phyloP scores from a whole-genome alignment of 35 echinoderm and acorn worm genomes.

The Heliocidaris tuberculata region DNA sequence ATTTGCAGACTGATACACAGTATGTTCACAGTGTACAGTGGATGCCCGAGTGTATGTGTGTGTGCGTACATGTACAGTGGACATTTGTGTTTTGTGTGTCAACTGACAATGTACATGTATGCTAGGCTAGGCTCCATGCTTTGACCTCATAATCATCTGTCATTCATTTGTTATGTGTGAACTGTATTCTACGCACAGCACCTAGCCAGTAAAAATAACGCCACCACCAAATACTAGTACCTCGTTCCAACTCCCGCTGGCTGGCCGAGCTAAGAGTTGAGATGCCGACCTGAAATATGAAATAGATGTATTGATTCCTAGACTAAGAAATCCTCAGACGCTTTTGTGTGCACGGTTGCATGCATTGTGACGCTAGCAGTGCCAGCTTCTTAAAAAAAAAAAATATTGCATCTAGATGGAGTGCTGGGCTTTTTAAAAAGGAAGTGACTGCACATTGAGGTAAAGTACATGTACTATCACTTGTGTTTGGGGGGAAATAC shows the following conservation, averaged over 20 bases:
- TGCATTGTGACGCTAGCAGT: not conserved
- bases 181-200: not conserved
- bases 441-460: not conserved
- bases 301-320: not conserved
- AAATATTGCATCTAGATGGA: not conserved
- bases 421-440: not conserved
- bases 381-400: not conserved
- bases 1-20: no score
- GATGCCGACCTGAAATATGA: not conserved
- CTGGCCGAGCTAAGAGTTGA: not conserved
- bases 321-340: not conserved
- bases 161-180: not conserved
- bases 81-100: not conserved
- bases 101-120: not conserved
- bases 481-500: slow-evolving; percentile 8
- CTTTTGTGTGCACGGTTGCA: not conserved
- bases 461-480: not conserved
- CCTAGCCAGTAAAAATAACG: not conserved
- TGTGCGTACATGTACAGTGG: not conserved
- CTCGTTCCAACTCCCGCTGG: not conserved
- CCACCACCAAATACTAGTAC: not conserved
- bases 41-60: not conserved
- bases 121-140: not conserved
- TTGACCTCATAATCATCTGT: not conserved
- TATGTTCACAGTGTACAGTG: not conserved